Percentiles rank a stretch among this genome's conserved stretches.
phyloP scores from a whole-genome alignment of 2,797 vertebrate species.

The Typhlichthys eigenmanni region DNA sequence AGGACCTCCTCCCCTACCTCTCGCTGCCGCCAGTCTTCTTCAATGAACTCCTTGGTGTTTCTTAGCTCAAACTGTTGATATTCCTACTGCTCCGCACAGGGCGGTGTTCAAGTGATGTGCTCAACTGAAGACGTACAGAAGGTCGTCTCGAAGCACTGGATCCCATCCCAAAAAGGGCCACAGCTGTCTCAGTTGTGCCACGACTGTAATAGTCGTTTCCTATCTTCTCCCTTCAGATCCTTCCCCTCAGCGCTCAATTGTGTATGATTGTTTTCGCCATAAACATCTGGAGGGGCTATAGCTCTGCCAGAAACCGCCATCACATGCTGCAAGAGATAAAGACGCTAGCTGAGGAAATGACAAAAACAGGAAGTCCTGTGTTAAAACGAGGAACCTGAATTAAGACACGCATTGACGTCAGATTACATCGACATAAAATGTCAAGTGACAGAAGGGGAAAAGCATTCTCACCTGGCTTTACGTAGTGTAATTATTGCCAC shows the following conservation, averaged over 20 bases:
- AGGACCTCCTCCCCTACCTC: conserved; percentile 19
- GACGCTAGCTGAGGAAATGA: conserved; percentile 29
- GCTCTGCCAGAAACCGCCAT: conserved; percentile 38
- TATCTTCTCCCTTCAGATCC: conserved; percentile 34
- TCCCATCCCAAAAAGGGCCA: neutral
- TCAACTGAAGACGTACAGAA: neutral
- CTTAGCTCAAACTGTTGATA: conserved; percentile 23
- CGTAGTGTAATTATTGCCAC: no score
- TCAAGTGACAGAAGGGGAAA: neutral
- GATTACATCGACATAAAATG: conserved; percentile 39
- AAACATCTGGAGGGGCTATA: conserved; percentile 47
- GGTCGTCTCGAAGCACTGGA: conserved; percentile 11
- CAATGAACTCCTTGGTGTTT: conserved; percentile 8
- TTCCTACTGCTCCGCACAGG: neutral
- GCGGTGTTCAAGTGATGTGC: neutral
- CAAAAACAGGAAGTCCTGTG: conserved; percentile 43
- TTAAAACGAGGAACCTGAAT: neutral
- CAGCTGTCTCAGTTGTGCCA: conserved; percentile 12
- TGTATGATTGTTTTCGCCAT: conserved; percentile 45
- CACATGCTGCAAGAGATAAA: conserved; percentile 35
- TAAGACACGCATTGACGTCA: neutral
- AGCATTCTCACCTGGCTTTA: no score
- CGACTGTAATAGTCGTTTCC: conserved; percentile 26
- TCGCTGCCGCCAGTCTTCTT: neutral
- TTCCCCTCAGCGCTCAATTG: conserved; percentile 29